Evolutionary conservation across 2,888 invertebrate species (phyloP).

Genomic region (Pseudanteris insignis): DNA sequence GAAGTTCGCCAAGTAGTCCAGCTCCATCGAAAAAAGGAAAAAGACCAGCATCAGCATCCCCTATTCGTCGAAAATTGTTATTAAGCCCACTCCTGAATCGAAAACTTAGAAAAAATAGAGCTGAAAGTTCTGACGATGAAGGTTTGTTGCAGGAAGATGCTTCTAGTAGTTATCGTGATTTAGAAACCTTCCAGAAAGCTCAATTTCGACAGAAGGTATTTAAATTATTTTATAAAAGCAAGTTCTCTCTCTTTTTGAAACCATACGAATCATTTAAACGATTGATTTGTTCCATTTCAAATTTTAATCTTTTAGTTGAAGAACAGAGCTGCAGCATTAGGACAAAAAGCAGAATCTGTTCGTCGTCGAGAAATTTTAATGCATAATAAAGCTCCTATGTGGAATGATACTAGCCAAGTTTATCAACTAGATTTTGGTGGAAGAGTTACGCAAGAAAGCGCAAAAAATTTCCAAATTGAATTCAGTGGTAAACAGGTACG

Average conservation of each 20-base stretch:
- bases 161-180: constrained; percentile 80
- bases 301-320: constrained; percentile 72
- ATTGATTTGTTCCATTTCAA: no score
- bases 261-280: no score
- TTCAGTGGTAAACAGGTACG: constrained; percentile 95
- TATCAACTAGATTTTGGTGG: constrained; percentile 99
- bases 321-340: constrained; percentile 60
- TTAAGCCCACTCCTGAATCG: constrained; percentile 85
- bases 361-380: constrained; percentile 81
- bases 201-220: constrained; percentile 88
- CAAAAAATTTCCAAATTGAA: constrained; percentile 99
- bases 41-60: constrained; percentile 81
- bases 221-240: no score
- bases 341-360: constrained; percentile 56
- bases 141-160: constrained; percentile 68
- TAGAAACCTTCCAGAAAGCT: constrained; percentile 92
- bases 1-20: constrained; percentile 81
- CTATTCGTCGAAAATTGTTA: constrained; percentile 79
- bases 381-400: constrained; percentile 98
- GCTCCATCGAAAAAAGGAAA: constrained; percentile 78
- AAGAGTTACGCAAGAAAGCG: constrained; percentile 97
- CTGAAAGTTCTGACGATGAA: constrained; percentile 87
- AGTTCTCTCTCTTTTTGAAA: no score
- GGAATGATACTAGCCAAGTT: constrained; percentile 99
- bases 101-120: constrained; percentile 78